phyloP scores from a whole-genome alignment of 2,888 invertebrate genomes.

The Ethmia dodecea region DNA sequence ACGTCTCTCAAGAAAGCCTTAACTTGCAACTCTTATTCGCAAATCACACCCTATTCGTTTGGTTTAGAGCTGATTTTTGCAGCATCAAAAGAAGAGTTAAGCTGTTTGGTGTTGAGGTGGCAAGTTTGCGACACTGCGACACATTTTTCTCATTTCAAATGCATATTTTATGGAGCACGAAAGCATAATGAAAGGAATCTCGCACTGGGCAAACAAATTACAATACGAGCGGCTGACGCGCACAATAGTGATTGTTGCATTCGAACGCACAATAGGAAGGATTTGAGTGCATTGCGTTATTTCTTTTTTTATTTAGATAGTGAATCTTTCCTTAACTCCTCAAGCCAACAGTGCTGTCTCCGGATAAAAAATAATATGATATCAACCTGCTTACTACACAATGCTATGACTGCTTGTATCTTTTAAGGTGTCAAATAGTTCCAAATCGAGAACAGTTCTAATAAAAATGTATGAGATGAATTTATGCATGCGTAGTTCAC shows the following conservation, averaged over 20 bases:
- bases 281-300: no score
- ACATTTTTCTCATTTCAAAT: conserved; percentile 73
- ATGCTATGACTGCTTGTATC: no score
- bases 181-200: conserved; percentile 67
- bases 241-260: conserved; percentile 16
- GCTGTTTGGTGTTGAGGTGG: conserved; percentile 17
- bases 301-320: no score
- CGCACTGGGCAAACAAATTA: conserved; percentile 59
- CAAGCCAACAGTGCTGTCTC: no score
- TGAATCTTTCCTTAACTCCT: no score
- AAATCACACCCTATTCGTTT: conserved; percentile 7
- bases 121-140: conserved; percentile 51
- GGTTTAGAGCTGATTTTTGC: conserved; percentile 17
- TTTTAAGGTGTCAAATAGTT: no score
- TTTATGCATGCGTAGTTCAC: no score
- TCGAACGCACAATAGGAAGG: no score
- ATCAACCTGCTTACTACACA: no score
- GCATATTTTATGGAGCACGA: conserved; percentile 71
- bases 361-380: no score
- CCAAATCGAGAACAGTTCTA: no score
- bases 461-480: no score
- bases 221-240: conserved; percentile 47
- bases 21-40: conserved; percentile 12
- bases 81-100: not conserved
- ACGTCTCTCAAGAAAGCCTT: conserved; percentile 20